Percentiles rank a stretch among this genome's conserved stretches.
Evolutionary conservation across 2,797 vertebrate species (phyloP).

Genomic region (Cetoscarus ocellatus): DNA sequence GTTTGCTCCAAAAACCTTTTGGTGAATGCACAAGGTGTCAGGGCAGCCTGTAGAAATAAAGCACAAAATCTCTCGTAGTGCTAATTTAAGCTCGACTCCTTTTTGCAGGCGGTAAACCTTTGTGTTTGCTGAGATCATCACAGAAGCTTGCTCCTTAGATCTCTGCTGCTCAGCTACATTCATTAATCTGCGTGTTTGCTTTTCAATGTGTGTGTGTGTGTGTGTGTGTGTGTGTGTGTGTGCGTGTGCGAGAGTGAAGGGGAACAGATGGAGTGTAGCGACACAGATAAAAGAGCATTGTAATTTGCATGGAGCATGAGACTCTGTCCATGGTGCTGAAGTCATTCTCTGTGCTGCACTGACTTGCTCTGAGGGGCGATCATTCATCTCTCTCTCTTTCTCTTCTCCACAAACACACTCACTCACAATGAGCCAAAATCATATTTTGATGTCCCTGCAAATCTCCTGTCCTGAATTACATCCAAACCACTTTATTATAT

Average conservation of each 20-base stretch:
- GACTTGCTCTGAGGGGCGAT: slow-evolving; percentile 37
- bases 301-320: slow-evolving; percentile 42
- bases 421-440: slow-evolving; percentile 45
- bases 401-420: slow-evolving; percentile 10
- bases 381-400: slow-evolving; percentile 49
- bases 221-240: slow-evolving; percentile 13
- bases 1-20: slow-evolving; percentile 4
- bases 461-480: slow-evolving; percentile 63
- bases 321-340: slow-evolving; percentile 81
- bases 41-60: slow-evolving; percentile 20
- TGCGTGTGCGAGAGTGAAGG: slow-evolving; percentile 13
- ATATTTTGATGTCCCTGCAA: slow-evolving; percentile 65
- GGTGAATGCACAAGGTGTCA: slow-evolving; percentile 12
- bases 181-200: slow-evolving; percentile 43
- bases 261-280: slow-evolving; percentile 38
- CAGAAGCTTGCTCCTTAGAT: slow-evolving; percentile 36
- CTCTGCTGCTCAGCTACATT: slow-evolving; percentile 30
- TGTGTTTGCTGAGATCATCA: slow-evolving; percentile 42
- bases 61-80: slow-evolving; percentile 29
- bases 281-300: slow-evolving; percentile 53
- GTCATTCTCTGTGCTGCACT: slow-evolving; percentile 47
- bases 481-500: slow-evolving; percentile 68
- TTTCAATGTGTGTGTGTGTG: too few species aligned
- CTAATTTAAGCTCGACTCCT: slow-evolving; percentile 29
- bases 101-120: slow-evolving; percentile 21